Conservation (phyloP, 1,140 invertebrate species). For the Micrasema longulum region DNA sequence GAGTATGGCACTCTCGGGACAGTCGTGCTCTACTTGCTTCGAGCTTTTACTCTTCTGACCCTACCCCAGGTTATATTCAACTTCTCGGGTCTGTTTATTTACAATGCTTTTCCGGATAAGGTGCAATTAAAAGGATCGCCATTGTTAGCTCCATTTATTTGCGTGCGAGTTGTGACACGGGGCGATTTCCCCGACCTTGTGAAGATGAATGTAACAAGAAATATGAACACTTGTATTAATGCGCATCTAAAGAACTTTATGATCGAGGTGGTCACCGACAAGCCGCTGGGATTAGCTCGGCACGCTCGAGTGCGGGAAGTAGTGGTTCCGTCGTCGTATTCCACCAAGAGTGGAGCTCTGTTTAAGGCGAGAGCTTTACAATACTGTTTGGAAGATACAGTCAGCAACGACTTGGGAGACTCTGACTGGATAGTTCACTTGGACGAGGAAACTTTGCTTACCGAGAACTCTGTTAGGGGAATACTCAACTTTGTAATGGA, state of each 20-base stretch:
- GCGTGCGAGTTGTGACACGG: constrained; percentile 94
- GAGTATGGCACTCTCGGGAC: constrained; percentile 81
- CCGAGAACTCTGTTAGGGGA: constrained; percentile 90
- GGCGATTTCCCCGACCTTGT: constrained; percentile 96
- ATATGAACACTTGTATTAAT: constrained; percentile 90
- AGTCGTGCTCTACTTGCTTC: constrained; percentile 81
- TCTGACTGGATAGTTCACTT: constrained; percentile 98
- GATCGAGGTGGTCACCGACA: constrained; percentile 97
- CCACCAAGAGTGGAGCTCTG: constrained; percentile 89
- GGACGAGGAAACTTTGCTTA: constrained; percentile 96
- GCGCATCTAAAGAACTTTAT: constrained; percentile 96
- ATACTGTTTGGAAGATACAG: constrained; percentile 93
- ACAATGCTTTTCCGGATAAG: constrained; percentile 96
- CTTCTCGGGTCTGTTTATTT: constrained; percentile 89
- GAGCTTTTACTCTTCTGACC: constrained; percentile 87
- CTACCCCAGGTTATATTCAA: constrained; percentile 93
- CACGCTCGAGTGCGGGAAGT: constrained; percentile 84
- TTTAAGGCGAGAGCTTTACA: constrained; percentile 97
- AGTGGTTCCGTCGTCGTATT: constrained; percentile 87
- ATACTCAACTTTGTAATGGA: constrained; percentile 96
- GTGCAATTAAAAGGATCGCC: constrained; percentile 91
- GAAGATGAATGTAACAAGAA: constrained; percentile 87
- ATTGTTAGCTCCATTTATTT: constrained; percentile 93
- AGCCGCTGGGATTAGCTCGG: constrained; percentile 79
- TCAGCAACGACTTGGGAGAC: constrained; percentile 85